Evolutionary conservation across 2,113 vertebrate genomes (phyloP).

Genomic region (Tautogolabrus adspersus): DNA sequence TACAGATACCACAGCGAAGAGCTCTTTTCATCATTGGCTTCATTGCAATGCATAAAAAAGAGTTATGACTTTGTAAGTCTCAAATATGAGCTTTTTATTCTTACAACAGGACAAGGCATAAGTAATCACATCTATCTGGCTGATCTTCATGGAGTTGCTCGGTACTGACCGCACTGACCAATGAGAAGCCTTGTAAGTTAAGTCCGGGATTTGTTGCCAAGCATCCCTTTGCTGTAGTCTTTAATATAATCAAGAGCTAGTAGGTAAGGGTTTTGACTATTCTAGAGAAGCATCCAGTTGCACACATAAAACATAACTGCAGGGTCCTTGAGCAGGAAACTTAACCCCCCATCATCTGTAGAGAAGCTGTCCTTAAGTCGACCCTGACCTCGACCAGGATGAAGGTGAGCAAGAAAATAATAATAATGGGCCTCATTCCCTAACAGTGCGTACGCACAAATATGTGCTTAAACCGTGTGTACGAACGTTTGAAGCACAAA

Average conservation of each 20-base stretch:
- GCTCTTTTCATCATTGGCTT: too few species aligned
- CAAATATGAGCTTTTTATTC: conserved; percentile 1
- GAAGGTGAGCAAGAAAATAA: background rate
- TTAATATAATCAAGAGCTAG: conserved; percentile 51
- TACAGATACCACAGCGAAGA: too few species aligned
- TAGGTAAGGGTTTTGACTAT: conserved; percentile 31
- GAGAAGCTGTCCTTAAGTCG: background rate
- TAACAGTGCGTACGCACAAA: too few species aligned
- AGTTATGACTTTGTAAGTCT: conserved; percentile 14
- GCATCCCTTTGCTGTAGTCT: conserved; percentile 2
- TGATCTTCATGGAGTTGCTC: conserved; percentile 30
- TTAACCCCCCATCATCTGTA: background rate
- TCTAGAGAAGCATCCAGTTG: too few species aligned
- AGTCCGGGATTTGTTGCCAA: conserved; percentile 65
- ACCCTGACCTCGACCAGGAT: background rate
- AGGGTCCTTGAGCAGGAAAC: conserved; percentile 4
- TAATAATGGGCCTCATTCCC: too few species aligned
- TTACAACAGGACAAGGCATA: conserved; percentile 51
- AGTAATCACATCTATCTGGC: conserved; percentile 50
- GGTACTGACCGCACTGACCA: conserved; percentile 28
- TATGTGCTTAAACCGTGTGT: too few species aligned
- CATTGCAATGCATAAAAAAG: background rate
- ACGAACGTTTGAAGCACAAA: too few species aligned
- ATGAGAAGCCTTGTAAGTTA: conserved; percentile 34
- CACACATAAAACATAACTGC: background rate